A percentile compares a stretch with the other conserved stretches of the same genome.
Conservation (phyloP, 2,113 vertebrate genomes). For the Sciurus niger region DNA sequence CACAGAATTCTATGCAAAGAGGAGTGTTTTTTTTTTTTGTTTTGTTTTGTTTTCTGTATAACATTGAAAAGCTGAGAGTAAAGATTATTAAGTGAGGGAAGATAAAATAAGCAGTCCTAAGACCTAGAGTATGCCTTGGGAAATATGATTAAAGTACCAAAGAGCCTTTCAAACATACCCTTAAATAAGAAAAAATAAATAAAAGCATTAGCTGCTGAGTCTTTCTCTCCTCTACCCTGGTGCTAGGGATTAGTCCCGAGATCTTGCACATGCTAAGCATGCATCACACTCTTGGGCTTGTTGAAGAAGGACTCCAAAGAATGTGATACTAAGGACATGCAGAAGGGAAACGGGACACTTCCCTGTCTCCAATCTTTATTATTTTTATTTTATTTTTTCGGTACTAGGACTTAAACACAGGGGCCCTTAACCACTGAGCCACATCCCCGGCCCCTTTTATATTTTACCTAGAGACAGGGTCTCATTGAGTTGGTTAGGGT, state of each 20-base stretch:
- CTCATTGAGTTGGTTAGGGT: too few species aligned
- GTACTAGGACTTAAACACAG: too few species aligned
- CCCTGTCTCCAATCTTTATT: too few species aligned
- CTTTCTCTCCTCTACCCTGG: too few species aligned
- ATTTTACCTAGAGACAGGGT: too few species aligned
- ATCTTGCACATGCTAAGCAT: background rate
- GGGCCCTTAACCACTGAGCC: too few species aligned
- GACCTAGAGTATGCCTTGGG: background rate
- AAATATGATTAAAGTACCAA: background rate
- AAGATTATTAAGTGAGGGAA: slow-evolving; percentile 16
- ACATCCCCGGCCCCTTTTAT: too few species aligned
- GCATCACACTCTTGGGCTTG: background rate
- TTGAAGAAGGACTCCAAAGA: too few species aligned
- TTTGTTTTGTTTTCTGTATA: background rate
- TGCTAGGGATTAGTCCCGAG: background rate
- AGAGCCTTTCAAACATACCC: background rate
- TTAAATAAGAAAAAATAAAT: background rate
- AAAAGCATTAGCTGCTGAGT: background rate
- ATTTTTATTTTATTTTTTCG: too few species aligned
- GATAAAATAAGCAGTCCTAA: slow-evolving; percentile 23
- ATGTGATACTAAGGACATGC: too few species aligned
- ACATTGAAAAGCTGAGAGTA: background rate
- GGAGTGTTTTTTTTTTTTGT: background rate
- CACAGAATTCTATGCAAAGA: background rate
- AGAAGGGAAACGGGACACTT: too few species aligned